Base-by-base conservation (phyloP, 2,113 vertebrate genomes). In the Hassar affinis region DNA sequence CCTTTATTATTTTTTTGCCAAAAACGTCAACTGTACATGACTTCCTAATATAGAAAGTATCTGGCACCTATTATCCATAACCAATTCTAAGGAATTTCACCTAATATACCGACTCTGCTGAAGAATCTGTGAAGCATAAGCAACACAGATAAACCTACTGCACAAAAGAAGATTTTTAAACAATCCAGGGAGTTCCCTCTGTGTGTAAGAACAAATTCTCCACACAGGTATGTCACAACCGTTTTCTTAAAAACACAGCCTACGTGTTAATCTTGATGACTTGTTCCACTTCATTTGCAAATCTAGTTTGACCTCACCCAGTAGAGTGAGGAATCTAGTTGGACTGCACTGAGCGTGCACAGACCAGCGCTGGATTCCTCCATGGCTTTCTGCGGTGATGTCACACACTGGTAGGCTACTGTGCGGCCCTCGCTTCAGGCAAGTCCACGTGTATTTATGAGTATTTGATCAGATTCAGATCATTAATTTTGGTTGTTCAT, bases 331-430 rank as follows among this genome's bases (percentile, higher is more conserved):
- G 91, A 94, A 95, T 94, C 92, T 89, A 84, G 93, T 93, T 87
- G 18, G 89, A 92, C 90, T 89, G 85, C 93, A 91, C 79, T 74
- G 88, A 93, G 91, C 93, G 88, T 93, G 94, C 91, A 90, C 92
- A 90, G 94, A 92, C 93, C 92, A 84, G 94, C 30, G 86, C 89
- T 91, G 92, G 92, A 93, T 94, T 94, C 90, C 89, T 91, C 75
- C 35, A 64, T 79, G 81, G 84, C 83, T 89, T 86, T 75, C 90
- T 77, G 76, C 82, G 56, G 82, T 91, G 90, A 92, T 86, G 85
- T 93, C 92, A 92, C 81, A 11, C 69, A 47, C 71, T 78, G 59
- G 52, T 35, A 84, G 59, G 35, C 56, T 78, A 64, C 51, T 35
- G 9, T 72, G 20, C 35, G 54, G 42, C 42, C 22, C 61, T 45